Conservation (phyloP, 2,797 vertebrate species). For the Hypotaenidia philippensis region DNA sequence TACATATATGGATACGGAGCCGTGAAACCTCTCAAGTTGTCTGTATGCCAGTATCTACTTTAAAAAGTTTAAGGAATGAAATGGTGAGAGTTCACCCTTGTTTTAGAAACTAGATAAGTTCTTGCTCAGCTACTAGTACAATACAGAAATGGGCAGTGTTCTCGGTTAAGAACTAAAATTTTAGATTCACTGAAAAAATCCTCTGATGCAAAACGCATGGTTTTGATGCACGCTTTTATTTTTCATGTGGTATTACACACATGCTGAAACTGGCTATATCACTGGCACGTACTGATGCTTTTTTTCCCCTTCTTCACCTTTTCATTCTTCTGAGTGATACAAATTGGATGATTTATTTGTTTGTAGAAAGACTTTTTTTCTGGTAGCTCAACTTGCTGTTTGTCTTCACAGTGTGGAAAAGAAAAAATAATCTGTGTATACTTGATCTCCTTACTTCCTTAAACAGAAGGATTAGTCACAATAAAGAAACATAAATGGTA, state of each 20-base stretch:
- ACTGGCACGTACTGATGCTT: not conserved
- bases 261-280: not conserved
- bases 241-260: accelerated
- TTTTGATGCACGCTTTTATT: not conserved
- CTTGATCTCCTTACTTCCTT: not conserved
- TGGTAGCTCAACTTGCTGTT: not conserved
- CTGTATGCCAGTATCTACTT: not conserved
- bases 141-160: not conserved
- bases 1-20: not conserved
- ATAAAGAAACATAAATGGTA: not conserved
- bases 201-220: not conserved
- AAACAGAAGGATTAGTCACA: not conserved
- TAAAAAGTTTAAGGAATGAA: not conserved
- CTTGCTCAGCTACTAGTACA: accelerated
- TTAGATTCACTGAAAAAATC: not conserved
- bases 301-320: not conserved
- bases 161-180: not conserved
- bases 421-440: not conserved
- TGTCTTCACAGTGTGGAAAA: not conserved
- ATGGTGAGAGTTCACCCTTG: not conserved
- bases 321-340: not conserved
- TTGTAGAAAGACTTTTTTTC: not conserved
- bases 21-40: not conserved
- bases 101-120: not conserved
- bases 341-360: not conserved